Percentiles rank a stretch among this genome's conserved stretches.
phyloP scores from a whole-genome alignment of 2,888 invertebrate genomes.

The Coenonympha glycerion region DNA sequence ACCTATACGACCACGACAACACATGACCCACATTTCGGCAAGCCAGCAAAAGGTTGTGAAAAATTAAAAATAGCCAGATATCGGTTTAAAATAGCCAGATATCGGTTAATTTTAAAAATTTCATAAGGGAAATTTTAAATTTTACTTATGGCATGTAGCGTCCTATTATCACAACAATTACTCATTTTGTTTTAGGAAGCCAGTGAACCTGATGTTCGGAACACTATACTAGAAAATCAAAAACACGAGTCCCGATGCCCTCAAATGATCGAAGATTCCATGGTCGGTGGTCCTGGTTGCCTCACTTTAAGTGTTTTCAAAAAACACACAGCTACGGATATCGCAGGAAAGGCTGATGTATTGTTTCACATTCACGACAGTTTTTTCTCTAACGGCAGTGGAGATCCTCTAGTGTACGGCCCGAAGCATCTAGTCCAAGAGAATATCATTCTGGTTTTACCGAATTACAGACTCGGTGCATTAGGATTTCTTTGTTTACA shows the following conservation, averaged over 20 bases:
- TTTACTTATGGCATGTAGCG: no score
- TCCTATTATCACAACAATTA: not conserved
- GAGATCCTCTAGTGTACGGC: constrained; percentile 50
- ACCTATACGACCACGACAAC: no score
- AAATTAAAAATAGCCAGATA: no score
- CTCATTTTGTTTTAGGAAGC: constrained; percentile 43
- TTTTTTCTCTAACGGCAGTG: constrained; percentile 48
- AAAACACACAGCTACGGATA: constrained; percentile 26
- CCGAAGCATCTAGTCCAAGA: constrained; percentile 51
- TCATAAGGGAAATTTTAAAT: no score
- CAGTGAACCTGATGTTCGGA: constrained; percentile 33
- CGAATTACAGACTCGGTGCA: constrained; percentile 60
- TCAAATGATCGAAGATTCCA: constrained; percentile 37
- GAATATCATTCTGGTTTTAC: constrained; percentile 50
- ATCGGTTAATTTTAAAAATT: no score
- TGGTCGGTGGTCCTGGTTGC: constrained; percentile 45
- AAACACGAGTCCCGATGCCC: constrained; percentile 48
- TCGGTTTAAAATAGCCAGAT: no score
- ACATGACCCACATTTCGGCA: no score
- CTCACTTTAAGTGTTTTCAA: constrained; percentile 60
- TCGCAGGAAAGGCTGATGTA: constrained; percentile 39
- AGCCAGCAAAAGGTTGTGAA: no score
- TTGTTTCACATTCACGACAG: constrained; percentile 63
- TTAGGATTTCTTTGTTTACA: constrained; percentile 59
- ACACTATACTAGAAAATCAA: constrained; percentile 30